Evolutionary conservation across 2,113 vertebrate genomes (phyloP).

Genomic region (Pangasianodon hypophthalmus): DNA sequence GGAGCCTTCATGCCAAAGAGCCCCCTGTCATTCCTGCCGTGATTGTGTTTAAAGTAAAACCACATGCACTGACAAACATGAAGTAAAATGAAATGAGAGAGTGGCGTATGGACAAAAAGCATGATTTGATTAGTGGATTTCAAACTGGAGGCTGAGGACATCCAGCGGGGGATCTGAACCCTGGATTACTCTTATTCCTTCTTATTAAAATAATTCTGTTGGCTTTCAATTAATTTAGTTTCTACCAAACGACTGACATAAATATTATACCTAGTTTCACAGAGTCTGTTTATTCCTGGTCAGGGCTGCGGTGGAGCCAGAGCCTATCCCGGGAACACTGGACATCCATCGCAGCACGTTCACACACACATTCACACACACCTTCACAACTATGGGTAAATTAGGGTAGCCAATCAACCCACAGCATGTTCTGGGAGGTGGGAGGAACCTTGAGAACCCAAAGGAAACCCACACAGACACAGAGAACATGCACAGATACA

Average conservation of each 20-base stretch:
- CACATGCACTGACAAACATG: constrained; percentile 68
- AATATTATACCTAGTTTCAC: neutral
- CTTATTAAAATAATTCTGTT: constrained; percentile 17
- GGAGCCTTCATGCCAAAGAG: constrained; percentile 57
- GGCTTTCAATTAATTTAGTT: neutral
- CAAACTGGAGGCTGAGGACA: constrained; percentile 8
- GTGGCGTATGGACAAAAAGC: constrained; percentile 11
- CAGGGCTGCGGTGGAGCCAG: neutral
- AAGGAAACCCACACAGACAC: neutral
- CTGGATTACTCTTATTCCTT: constrained; percentile 2
- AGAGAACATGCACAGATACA: neutral
- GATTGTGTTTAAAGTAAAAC: constrained; percentile 74
- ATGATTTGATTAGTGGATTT: constrained; percentile 20
- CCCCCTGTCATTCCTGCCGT: constrained; percentile 69
- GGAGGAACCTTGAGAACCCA: neutral
- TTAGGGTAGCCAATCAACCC: neutral
- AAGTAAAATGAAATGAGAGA: neutral
- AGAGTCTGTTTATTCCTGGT: neutral
- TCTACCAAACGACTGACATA: neutral
- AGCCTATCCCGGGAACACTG: too few relatives aligned
- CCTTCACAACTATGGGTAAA: neutral
- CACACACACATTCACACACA: neutral
- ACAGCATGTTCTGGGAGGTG: neutral
- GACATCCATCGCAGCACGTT: neutral
- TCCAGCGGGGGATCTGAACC: constrained; percentile 14